Percentiles rank a stretch among this genome's conserved stretches.
Evolutionary conservation across 2,113 vertebrate species (phyloP).

Genomic region (Boulengeromyrus knoepffleri): DNA sequence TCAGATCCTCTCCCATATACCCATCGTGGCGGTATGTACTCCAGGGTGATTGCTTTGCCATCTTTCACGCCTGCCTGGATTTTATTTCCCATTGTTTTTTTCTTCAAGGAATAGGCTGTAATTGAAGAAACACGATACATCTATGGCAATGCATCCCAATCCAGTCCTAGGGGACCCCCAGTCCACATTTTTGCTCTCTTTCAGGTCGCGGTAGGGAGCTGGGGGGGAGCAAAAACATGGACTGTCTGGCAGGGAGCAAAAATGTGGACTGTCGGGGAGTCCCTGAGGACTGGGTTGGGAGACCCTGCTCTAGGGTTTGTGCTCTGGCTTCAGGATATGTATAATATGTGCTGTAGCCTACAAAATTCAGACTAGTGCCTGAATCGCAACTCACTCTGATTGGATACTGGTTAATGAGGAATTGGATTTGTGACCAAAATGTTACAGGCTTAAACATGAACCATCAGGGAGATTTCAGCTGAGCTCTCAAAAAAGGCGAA

Average conservation of each 20-base stretch:
- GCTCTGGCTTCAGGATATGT: neutral
- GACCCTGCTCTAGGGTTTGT: neutral
- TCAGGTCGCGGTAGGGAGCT: neutral
- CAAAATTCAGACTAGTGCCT: neutral
- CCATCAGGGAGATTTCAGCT: neutral
- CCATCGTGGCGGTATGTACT: slow-evolving; percentile 48
- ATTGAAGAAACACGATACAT: neutral
- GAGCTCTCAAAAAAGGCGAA: neutral
- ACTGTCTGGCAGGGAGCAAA: too few relatives aligned
- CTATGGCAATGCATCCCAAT: neutral
- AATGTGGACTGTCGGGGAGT: neutral
- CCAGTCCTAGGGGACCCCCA: neutral
- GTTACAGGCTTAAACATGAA: neutral
- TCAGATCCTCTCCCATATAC: slow-evolving; percentile 46
- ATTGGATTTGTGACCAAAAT: neutral
- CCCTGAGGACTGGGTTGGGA: neutral
- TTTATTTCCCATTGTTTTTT: neutral
- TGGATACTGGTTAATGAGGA: neutral
- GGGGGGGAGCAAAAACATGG: too few relatives aligned
- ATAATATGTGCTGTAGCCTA: neutral
- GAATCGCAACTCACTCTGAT: neutral
- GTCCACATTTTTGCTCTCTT: neutral
- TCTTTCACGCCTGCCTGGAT: neutral
- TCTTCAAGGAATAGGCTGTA: neutral
- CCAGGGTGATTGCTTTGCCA: slow-evolving; percentile 1